Base-by-base conservation (phyloP, 2,888 invertebrate species). In the Synergus umbraculus region DNA sequence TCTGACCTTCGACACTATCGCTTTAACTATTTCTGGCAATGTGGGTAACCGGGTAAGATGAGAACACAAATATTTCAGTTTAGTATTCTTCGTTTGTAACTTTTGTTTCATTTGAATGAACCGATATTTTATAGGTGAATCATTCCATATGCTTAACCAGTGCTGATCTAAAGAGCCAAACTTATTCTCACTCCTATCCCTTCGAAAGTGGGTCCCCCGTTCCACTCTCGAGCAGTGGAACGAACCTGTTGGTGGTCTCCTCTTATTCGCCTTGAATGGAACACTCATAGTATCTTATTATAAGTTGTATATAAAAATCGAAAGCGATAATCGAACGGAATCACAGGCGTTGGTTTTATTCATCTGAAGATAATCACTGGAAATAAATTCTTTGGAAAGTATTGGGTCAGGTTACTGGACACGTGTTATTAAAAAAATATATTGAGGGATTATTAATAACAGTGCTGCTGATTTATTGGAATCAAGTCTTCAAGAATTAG, bases 191-290 rank as follows among this genome's bases (percentile, higher is more conserved):
- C 81, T 82, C 44, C 64, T 49, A 79, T 66, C 60, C 73, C 78
- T 79, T 54, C 66, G 81, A 83, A 85, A 82, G 83, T 85, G 80
- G 85, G 85, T 82, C 83, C 79, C 15, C 41, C 76, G 76, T 65
- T 64, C 76, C 77, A 80, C 63, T 80, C 78, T 78, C 79, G 79
- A 78, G 79, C 76, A 76, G 58, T 76, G 76, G 64, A 77, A 63
- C 79, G 76, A 73, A 83, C 77, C 79, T 78, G 77, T 73, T 73
- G 73, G 54, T 73, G 73, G 73, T 73, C 73, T 73, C 41, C 54
- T 41, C 73, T 73, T n/a, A 73, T 73, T 58, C 54, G 54, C 15
- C 37, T 73, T 54, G 54, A 73, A 73, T 54, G 4, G 1, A 73
- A 54, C n/a, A 73, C 54, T 73, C 10, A 73, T 37, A 43, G 66